Evolutionary conservation across 2,888 invertebrate genomes (phyloP), one percentile per base, ranked within the genome.

Genomic region (Oeneis ivallda): DNA sequence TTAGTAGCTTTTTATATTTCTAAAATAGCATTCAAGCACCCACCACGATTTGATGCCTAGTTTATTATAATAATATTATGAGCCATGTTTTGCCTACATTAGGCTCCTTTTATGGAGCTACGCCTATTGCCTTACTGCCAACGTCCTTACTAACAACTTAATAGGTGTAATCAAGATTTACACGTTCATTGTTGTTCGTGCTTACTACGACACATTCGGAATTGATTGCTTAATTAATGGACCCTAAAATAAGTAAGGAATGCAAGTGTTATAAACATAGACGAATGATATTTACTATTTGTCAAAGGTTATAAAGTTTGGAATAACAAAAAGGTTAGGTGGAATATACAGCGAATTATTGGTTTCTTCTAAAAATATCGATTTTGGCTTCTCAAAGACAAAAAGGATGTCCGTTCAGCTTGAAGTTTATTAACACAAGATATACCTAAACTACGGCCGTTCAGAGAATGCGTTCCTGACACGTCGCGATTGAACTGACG

Each of bases 11-110:
- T 75, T 74, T 74, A 70, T 71, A 68, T 66, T 41, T 68, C 69
- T 70, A 66, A 72, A 71, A 71, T 73, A 70, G 70, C 67, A 60
- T 43, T 41, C 9, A 62, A 41, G 58, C 69, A 19, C 39, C 13
- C 56, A 53, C 67, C 63, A 67, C 70, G 57, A 63, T 56, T 68
- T 68, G 70, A 70, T 71, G 70, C 71, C 69, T 70, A 70, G 71
- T 72, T 73, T 72, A 72, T 73, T 72, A 72, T 73, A 66, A 72
- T 73, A 66, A 69, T 67, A 56, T 56, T 56, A 58, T 71, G 71
- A 74, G 74, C 75, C 74, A 72, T 74, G 74, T 65, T 76, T 76
- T 75, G 77, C 79, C 81, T 77, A 79, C 79, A 76, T 73, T 39
- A 68, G 70, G 73, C 69, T 71, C 67, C 76, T 71, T 74, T 69